A percentile compares a stretch with the other conserved stretches of the same genome.
phyloP scores from a whole-genome alignment of 1,140 invertebrate species.

The Cepaea nemoralis region DNA sequence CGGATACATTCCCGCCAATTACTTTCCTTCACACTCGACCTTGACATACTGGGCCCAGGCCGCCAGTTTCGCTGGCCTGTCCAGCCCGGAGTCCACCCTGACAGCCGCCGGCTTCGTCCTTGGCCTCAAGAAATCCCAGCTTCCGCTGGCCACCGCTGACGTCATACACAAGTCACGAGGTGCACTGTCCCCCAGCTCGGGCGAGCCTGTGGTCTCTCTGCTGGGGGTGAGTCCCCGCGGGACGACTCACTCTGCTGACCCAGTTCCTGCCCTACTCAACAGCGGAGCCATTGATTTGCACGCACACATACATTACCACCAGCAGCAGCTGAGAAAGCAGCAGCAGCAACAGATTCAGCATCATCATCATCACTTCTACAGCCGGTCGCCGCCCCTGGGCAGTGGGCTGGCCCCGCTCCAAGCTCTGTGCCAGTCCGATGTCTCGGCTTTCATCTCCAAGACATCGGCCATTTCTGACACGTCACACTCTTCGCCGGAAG shows the following conservation, averaged over 20 bases:
- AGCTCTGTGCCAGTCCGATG: slow-evolving; percentile 56
- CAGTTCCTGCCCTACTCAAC: background rate
- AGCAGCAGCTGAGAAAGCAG: background rate
- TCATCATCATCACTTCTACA: slow-evolving; percentile 7
- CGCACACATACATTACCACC: slow-evolving; percentile 11
- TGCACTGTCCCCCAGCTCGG: background rate
- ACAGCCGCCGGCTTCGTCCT: slow-evolving; percentile 2
- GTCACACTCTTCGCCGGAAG: slow-evolving; percentile 15
- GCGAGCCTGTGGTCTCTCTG: background rate
- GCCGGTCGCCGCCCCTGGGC: slow-evolving; percentile 33
- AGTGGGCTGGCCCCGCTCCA: slow-evolving; percentile 55
- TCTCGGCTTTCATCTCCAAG: slow-evolving; percentile 46
- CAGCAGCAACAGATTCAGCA: slow-evolving; percentile 3
- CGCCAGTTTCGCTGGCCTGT: slow-evolving; percentile 16
- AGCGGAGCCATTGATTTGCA: background rate
- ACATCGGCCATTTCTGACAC: background rate
- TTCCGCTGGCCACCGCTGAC: background rate
- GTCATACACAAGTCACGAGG: background rate
- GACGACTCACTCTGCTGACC: background rate
- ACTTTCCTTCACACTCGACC: slow-evolving; percentile 22
- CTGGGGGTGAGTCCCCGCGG: background rate
- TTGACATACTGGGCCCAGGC: slow-evolving; percentile 38
- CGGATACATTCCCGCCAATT: slow-evolving; percentile 15
- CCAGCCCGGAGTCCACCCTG: background rate
- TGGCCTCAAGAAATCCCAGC: slow-evolving; percentile 29